Conservation (phyloP, 92 coral and sea anemone species). For the Actinostola sp. region DNA sequence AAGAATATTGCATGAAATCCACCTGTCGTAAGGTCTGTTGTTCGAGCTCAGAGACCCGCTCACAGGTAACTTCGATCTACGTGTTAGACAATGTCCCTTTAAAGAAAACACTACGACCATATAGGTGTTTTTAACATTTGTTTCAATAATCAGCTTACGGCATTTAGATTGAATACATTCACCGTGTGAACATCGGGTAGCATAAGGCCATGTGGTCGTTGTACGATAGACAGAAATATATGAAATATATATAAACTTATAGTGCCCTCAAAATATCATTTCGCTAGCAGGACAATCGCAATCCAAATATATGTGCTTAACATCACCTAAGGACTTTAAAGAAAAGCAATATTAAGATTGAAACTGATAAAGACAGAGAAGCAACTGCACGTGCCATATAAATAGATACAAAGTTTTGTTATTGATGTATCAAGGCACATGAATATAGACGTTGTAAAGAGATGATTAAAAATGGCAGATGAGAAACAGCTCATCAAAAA, state of each 20-base stretch:
- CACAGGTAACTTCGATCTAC: conserved; percentile 33
- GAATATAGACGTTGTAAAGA: too few species aligned
- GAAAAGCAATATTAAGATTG: conserved; percentile 14
- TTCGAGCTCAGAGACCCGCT: conserved; percentile 40
- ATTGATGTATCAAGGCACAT: conserved; percentile 51
- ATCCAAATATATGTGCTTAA: conserved; percentile 13
- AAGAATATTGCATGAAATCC: conserved; percentile 20
- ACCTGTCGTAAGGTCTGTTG: conserved; percentile 41
- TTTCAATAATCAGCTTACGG: neutral
- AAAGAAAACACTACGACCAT: neutral
- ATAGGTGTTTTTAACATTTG: neutral
- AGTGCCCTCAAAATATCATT: conserved; percentile 18
- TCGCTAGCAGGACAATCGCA: neutral
- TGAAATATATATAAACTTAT: conserved; percentile 2
- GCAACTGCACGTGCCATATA: conserved; percentile 66
- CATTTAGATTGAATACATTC: neutral
- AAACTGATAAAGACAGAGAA: conserved; percentile 18
- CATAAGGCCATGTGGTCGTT: conserved; percentile 26
- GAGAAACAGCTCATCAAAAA: neutral
- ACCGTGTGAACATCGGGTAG: conserved; percentile 5
- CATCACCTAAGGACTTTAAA: neutral
- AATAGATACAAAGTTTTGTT: conserved; percentile 66
- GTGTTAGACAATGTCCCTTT: conserved; percentile 19
- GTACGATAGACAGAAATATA: neutral
- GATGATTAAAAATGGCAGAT: neutral